A percentile compares a stretch with the other conserved stretches of the same genome.
phyloP scores from a whole-genome alignment of 2,113 vertebrate species.

The Leuciscus idus region DNA sequence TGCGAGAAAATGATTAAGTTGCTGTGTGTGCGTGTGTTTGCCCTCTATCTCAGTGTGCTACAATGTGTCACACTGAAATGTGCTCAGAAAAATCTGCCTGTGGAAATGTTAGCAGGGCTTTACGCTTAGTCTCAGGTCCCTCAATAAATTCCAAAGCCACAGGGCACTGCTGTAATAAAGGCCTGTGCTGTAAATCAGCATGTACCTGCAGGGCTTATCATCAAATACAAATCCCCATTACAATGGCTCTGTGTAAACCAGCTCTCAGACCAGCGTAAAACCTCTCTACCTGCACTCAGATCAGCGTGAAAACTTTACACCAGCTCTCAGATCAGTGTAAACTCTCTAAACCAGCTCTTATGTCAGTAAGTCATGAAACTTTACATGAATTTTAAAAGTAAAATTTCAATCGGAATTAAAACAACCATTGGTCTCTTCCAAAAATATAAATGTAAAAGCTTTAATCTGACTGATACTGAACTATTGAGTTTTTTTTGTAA shows the following conservation, averaged over 20 bases:
- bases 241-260: slow-evolving; percentile 14
- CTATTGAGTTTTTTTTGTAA: background rate
- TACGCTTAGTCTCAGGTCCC: slow-evolving; percentile 19
- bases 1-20: background rate
- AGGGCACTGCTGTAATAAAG: slow-evolving; percentile 40
- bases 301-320: background rate
- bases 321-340: background rate
- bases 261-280: background rate
- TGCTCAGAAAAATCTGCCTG: background rate
- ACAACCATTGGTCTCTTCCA: background rate
- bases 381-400: background rate
- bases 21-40: background rate
- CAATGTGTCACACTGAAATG: slow-evolving; percentile 3
- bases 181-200: slow-evolving; percentile 32
- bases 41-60: background rate
- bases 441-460: background rate
- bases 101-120: slow-evolving; percentile 26
- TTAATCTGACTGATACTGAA: background rate
- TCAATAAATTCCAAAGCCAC: slow-evolving; percentile 42
- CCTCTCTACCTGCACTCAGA: background rate
- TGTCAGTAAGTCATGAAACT: background rate
- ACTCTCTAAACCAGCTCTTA: background rate
- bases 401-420: background rate
- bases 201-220: slow-evolving; percentile 46
- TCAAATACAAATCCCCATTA: slow-evolving; percentile 38